Evolutionary conservation across 2,888 invertebrate species (phyloP).

Genomic region (Miltochrista miniata): DNA sequence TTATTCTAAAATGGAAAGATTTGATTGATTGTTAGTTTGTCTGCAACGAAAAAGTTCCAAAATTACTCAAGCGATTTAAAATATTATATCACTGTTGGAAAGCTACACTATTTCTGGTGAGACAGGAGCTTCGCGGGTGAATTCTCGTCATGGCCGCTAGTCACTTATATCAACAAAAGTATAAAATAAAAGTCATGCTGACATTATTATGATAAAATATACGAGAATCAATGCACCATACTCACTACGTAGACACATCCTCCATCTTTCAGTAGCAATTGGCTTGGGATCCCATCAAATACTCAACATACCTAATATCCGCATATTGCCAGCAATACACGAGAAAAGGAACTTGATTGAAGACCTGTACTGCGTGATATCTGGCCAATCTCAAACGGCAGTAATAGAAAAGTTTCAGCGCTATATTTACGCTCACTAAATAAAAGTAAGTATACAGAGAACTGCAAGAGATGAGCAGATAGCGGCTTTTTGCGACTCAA

Average conservation of each 20-base stretch:
- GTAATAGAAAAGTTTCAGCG: constrained; percentile 64
- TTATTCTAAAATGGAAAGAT: no score
- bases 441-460: constrained; percentile 47
- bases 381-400: constrained; percentile 58
- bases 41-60: no score
- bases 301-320: constrained; percentile 7
- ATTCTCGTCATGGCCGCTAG: no score
- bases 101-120: no score
- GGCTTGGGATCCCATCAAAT: constrained; percentile 5
- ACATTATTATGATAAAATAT: no score
- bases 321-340: constrained; percentile 23
- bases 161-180: no score
- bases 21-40: no score
- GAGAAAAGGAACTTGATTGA: constrained; percentile 34
- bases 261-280: constrained; percentile 18
- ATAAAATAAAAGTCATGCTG: neutral
- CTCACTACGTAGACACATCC: constrained; percentile 4
- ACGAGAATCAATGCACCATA: neutral
- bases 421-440: constrained; percentile 66
- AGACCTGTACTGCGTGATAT: constrained; percentile 45
- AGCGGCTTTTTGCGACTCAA: neutral
- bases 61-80: no score
- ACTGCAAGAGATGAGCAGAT: constrained; percentile 1
- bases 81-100: no score
- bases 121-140: no score